phyloP scores from a whole-genome alignment of 2,113 vertebrate species.

The Coptodon bakossiorum region DNA sequence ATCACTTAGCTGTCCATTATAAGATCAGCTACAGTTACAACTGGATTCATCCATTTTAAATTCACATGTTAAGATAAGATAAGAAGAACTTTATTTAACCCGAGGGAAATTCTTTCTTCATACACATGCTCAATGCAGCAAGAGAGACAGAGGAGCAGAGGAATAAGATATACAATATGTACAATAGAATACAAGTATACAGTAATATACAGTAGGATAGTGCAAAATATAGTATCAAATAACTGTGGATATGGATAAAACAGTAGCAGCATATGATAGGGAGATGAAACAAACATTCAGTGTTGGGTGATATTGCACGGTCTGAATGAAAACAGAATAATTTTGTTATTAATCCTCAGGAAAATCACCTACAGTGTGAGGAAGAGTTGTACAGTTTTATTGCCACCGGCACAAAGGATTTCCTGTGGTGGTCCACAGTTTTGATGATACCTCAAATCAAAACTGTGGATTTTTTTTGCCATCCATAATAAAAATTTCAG shows the following conservation, averaged over 20 bases:
- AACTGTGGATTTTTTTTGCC: neutral
- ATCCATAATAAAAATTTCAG: neutral
- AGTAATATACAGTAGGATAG: neutral
- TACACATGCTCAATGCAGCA: neutral
- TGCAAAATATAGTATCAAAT: neutral
- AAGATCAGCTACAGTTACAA: neutral
- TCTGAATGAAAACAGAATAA: too few species aligned
- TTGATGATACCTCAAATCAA: neutral
- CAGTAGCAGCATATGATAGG: neutral
- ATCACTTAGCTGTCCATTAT: neutral
- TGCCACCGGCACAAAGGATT: too few species aligned
- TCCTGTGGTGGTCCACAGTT: too few species aligned
- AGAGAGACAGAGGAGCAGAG: neutral
- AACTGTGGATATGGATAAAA: neutral
- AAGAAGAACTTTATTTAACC: neutral
- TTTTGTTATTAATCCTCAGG: too few species aligned
- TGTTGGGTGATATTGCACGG: too few species aligned
- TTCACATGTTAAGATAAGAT: neutral
- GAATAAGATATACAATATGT: neutral
- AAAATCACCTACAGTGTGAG: too few species aligned
- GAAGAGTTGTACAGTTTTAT: too few species aligned
- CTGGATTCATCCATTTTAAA: neutral
- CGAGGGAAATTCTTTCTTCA: fast-evolving
- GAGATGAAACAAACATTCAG: too few species aligned
- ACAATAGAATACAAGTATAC: neutral